These are phyloP conservation scores for Metallyticus violacea DNA, from an alignment of 2,888 invertebrate genomes.

Conservation along the genomic window DNA sequence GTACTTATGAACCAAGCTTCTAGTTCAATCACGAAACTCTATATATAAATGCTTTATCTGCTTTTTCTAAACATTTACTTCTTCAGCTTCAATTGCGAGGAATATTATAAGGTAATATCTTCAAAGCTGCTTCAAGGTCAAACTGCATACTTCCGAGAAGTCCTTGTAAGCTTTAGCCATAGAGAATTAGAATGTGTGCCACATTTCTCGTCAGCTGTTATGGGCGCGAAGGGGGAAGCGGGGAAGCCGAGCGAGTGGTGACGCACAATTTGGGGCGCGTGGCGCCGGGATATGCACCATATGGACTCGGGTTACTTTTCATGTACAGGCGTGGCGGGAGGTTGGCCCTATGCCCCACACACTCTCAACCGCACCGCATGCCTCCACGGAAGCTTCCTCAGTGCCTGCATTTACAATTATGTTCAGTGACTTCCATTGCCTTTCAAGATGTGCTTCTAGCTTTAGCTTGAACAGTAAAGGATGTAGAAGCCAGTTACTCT, in stretches of 20 bases:
- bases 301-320: neutral
- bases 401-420: neutral
- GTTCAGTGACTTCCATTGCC: neutral
- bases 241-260: too few relatives aligned
- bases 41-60: too few relatives aligned
- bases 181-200: neutral
- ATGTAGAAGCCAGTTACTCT: too few relatives aligned
- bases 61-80: too few relatives aligned
- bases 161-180: too few relatives aligned
- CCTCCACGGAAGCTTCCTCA: neutral
- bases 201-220: neutral
- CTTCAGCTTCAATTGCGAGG: too few relatives aligned
- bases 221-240: too few relatives aligned
- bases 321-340: constrained; percentile 1
- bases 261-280: neutral
- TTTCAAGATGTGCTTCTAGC: neutral
- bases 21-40: too few relatives aligned
- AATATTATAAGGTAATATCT: too few relatives aligned
- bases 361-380: neutral
- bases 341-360: neutral
- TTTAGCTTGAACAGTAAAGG: neutral
- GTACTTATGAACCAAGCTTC: too few relatives aligned
- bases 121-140: too few relatives aligned
- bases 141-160: too few relatives aligned
- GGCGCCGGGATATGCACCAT: neutral